These are phyloP conservation scores for Cyaniris semiargus DNA, from an alignment of 2,888 invertebrate species.

Conservation along the genomic window DNA sequence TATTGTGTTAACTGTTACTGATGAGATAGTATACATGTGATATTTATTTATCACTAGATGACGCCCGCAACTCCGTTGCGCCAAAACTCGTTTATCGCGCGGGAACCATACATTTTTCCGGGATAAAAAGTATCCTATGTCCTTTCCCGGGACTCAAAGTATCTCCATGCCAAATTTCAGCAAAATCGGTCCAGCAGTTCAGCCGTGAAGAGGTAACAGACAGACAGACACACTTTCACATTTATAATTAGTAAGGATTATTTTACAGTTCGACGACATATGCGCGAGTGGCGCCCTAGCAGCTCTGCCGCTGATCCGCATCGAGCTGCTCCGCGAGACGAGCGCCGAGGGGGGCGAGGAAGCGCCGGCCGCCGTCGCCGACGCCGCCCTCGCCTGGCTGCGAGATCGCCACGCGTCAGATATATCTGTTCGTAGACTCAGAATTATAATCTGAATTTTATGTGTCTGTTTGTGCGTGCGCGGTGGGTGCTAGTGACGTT, in stretches of 20 bases:
- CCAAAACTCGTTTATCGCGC: too few relatives aligned
- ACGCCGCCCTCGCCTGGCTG: constrained; percentile 84
- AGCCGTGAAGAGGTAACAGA: too few relatives aligned
- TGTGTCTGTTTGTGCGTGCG: not conserved
- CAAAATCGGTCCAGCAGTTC: too few relatives aligned
- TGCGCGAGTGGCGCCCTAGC: constrained; percentile 83
- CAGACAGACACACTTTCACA: too few relatives aligned
- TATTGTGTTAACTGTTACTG: too few relatives aligned
- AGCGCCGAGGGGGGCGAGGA: constrained; percentile 83
- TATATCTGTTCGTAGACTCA: constrained; percentile 38
- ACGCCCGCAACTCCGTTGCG: too few relatives aligned
- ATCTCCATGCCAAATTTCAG: too few relatives aligned
- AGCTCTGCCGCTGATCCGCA: constrained; percentile 83
- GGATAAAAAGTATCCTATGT: too few relatives aligned
- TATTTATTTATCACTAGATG: not conserved
- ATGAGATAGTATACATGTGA: not conserved
- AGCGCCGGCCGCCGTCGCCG: constrained; percentile 80
- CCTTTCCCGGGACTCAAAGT: too few relatives aligned
- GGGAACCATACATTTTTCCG: too few relatives aligned
- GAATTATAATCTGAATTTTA: not conserved
- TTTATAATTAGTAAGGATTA: too few relatives aligned
- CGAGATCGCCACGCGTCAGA: constrained; percentile 52
- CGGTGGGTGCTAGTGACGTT: not conserved
- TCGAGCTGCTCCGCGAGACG: constrained; percentile 88
- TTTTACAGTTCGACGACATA: constrained; percentile 82